phyloP scores from a whole-genome alignment of 2,113 vertebrate species.

The Pteronura brasiliensis region DNA sequence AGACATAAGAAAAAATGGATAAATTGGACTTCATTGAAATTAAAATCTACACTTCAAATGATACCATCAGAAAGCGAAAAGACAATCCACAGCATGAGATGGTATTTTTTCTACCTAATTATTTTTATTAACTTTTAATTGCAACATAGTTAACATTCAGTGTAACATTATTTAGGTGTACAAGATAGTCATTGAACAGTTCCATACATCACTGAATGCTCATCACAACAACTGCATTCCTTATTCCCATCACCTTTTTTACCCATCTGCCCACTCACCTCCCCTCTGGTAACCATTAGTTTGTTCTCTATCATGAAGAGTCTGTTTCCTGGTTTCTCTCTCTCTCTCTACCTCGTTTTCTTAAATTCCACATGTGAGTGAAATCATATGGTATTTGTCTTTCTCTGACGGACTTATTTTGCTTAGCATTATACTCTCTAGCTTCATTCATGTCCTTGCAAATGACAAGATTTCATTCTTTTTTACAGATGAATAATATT shows the following conservation, averaged over 20 bases:
- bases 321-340: neutral
- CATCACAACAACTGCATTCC: neutral
- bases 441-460: neutral
- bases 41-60: neutral
- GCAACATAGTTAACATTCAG: neutral
- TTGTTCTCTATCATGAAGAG: neutral
- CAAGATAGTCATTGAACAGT: neutral
- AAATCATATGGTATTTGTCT: neutral
- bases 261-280: neutral
- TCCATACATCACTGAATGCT: neutral
- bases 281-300: neutral
- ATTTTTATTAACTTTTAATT: neutral
- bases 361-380: neutral
- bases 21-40: neutral
- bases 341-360: neutral
- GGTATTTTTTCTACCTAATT: neutral
- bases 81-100: neutral
- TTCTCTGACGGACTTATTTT: neutral
- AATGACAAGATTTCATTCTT: too few species aligned
- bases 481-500: too few species aligned
- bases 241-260: neutral
- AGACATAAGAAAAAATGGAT: neutral
- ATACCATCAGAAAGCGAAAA: neutral
- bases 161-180: neutral
- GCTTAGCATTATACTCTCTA: neutral